Evolutionary conservation across 1,140 invertebrate genomes (phyloP), one percentile per base, ranked within the genome.

Genomic region (Mycetomoellerius zeteki): DNA sequence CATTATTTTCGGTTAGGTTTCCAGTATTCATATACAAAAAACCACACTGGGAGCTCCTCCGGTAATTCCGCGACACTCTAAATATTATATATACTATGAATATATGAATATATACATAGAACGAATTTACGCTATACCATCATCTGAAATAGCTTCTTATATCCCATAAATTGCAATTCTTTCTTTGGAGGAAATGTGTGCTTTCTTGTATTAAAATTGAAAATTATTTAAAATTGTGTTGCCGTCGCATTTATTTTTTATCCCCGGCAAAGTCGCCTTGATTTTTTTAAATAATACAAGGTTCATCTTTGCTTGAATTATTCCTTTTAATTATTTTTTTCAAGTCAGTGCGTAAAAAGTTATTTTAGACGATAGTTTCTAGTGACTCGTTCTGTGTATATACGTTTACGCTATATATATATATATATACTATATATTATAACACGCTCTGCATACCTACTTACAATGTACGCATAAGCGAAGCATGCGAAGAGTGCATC

Each of bases 401-500:
- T 56, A 56, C n/a, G 54, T 80, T 47, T 73, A 60, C 37, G 24
- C 14, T 78, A 65, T 78, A 64, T 73, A 64, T 65, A 86, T 43
- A 88, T 73, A 86, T 73, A 91, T 92, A 90, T 90, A 10, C 37
- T 43, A 43, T 89, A 90, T 91, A 90, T 62, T 7, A 69, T 43
- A 43, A 87, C 85, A 87, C 75, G 47, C 81, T 67, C 33, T 88
- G 81, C 89, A 90, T 75, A 90, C 2, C 27, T 80, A 64, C 67
- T 86, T 87, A 90, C 54, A 85, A 89, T 91, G 89, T 88, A 86
- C 82, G 82, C 72, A 91, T 85, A 88, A 85, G 52, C 56, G 87
- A 89, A 89, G 91, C 91, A 92, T 92, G 91, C 24, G 86, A 89
- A 65, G 67, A 86, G 69, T 90, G 91, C 90, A 92, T 91, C 85